Evolutionary conservation across 2,888 invertebrate genomes (phyloP).

Genomic region (Choreutis nemorana): DNA sequence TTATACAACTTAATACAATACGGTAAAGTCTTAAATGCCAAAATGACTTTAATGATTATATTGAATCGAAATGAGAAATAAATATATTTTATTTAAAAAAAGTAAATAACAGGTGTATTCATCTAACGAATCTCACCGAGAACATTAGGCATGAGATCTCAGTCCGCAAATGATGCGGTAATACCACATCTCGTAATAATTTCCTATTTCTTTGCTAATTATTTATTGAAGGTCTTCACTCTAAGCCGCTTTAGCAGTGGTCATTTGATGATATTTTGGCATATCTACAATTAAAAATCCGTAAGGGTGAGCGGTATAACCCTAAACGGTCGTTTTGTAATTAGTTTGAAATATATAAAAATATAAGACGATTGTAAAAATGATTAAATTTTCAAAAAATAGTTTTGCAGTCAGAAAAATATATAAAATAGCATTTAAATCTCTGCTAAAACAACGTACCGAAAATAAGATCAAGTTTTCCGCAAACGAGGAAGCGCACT

Average conservation of each 20-base stretch:
- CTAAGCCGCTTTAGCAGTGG: too few species aligned
- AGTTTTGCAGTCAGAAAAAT: too few species aligned
- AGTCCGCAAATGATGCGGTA: conserved; percentile 16
- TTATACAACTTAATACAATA: conserved; percentile 6
- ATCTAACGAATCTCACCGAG: conserved; percentile 17
- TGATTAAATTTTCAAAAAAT: not conserved
- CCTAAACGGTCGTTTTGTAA: not conserved
- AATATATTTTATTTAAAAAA: conserved; percentile 11
- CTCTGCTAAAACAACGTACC: too few species aligned
- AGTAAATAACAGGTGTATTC: conserved; percentile 17
- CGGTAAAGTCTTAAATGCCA: conserved; percentile 7
- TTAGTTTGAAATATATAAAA: conserved; percentile 1
- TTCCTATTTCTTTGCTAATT: conserved; percentile 14
- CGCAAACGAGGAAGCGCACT: too few species aligned
- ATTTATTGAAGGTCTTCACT: too few species aligned
- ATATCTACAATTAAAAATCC: not conserved
- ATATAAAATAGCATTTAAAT: too few species aligned
- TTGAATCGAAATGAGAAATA: conserved; percentile 7
- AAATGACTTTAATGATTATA: conserved; percentile 8
- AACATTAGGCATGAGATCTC: conserved; percentile 19
- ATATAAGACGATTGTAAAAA: not conserved
- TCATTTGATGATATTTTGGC: too few species aligned
- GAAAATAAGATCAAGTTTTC: too few species aligned
- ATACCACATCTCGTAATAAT: conserved; percentile 18
- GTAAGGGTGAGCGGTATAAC: conserved; percentile 1